phyloP scores from a whole-genome alignment of 2,888 invertebrate species.

The Tuberolachnus salignus region DNA sequence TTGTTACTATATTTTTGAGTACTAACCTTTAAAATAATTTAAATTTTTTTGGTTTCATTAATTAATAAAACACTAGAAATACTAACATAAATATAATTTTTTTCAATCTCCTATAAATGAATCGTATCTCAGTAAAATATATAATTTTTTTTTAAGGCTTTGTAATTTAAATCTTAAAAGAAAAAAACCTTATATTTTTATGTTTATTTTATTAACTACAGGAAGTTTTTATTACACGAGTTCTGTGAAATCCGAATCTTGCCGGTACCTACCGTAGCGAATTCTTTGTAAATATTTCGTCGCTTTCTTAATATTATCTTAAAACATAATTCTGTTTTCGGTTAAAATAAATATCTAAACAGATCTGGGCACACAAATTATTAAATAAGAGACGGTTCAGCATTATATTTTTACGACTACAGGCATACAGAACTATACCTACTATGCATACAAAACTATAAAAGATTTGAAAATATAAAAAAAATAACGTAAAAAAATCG shows the following conservation, averaged over 20 bases:
- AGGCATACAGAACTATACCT: background rate
- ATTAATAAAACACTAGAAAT: no score
- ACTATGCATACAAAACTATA: background rate
- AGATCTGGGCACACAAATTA: background rate
- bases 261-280: constrained; percentile 16
- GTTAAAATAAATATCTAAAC: background rate
- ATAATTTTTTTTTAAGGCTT: no score
- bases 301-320: constrained; percentile 14
- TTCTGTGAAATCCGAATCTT: constrained; percentile 49
- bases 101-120: no score
- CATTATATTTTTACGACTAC: constrained; percentile 15
- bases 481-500: background rate
- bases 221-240: constrained; percentile 36
- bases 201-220: constrained; percentile 31
- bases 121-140: no score
- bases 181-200: background rate
- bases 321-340: constrained; percentile 7
- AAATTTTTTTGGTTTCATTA: no score
- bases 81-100: no score
- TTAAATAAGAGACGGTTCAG: constrained; percentile 6
- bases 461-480: background rate
- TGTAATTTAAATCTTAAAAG: background rate
- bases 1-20: no score
- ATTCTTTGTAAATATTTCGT: constrained; percentile 28
- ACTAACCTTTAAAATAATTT: no score